Evolutionary conservation across 2,797 vertebrate species (phyloP), one percentile per base, ranked within the genome.

Genomic region (Thalassophryne amazonica): DNA sequence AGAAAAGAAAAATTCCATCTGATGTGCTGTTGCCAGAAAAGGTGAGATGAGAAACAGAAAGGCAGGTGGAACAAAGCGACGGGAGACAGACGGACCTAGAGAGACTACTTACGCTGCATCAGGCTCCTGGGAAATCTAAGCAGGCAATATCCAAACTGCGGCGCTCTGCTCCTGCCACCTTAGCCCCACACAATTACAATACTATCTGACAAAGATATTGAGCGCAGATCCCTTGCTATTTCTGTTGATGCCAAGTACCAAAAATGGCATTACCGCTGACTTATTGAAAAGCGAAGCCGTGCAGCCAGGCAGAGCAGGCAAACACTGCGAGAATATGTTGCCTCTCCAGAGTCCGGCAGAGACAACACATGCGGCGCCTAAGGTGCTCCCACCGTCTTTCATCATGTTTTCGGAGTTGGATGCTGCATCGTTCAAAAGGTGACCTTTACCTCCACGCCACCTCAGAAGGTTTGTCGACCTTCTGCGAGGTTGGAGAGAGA

Each of bases 181-280:
- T 67, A 64, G 81, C 85, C 83, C 76, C 71, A 78, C 76, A 80
- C 84, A 88, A 88, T 88, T 88, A 89, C 85, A 86, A 82, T 83
- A 79, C 62, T 71, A 85, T 84, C 84, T 85, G 87, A 91, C 83
- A 86, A 63, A 80, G 81, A 86, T 89, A 89, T 89, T 89, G 84
- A 87, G 81, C 61, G 22, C 41, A 47, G 74, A 75, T 89, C 86
- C 83, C 79, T 42, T 69, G 79, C 66, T 78, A 60, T 65, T 73
- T 76, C 80, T 65, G 61, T 60, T 53, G 74, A 74, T 63, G 47
- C 41, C 22, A 81, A 76, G 60, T 57, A 69, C 38, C 43, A 61
- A 62, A 85, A 78, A 80, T 62, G 68, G 60, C 56, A 83, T 86
- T 81, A 86, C 69, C 55, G 40, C 55, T 24, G 61, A 61, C 55